Percentiles rank a stretch among this genome's conserved stretches.
These are phyloP conservation scores for Nycticebus coucang DNA, from an alignment of 2,113 vertebrate species.

Conservation along the genomic window DNA sequence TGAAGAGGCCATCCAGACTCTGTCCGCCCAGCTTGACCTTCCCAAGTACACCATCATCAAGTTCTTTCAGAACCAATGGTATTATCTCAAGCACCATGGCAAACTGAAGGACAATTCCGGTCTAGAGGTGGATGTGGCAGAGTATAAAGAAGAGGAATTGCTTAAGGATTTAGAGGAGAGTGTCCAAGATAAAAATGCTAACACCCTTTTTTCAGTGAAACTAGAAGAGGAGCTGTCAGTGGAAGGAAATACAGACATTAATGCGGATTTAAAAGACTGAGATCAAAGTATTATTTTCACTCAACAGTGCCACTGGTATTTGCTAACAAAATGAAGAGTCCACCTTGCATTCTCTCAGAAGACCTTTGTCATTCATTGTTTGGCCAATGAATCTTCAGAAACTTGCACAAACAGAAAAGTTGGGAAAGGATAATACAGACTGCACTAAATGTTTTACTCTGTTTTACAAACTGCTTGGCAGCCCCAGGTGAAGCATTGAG, in stretches of 20 bases:
- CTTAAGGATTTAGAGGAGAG: conserved; percentile 95
- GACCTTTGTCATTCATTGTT: conserved; percentile 93
- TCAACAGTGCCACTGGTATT: conserved; percentile 88
- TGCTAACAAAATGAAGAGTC: conserved; percentile 86
- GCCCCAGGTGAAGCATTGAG: conserved; percentile 92
- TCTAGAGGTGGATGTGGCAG: conserved; percentile 94
- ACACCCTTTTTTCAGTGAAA: conserved; percentile 96
- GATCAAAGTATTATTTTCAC: conserved; percentile 82
- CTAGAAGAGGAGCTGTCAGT: conserved; percentile 93
- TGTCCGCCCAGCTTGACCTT: conserved; percentile 98
- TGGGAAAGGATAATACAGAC: conserved; percentile 92
- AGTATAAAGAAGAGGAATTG: conserved; percentile 95
- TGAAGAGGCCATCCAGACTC: conserved; percentile 99
- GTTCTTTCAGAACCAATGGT: conserved; percentile 99
- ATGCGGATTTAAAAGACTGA: conserved; percentile 93
- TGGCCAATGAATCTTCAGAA: conserved; percentile 94
- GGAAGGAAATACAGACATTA: conserved; percentile 90
- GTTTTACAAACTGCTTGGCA: conserved; percentile 95
- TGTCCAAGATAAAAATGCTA: conserved; percentile 91
- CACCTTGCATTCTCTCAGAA: conserved; percentile 88
- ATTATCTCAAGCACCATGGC: conserved; percentile 94
- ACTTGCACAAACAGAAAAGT: conserved; percentile 94
- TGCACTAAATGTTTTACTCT: conserved; percentile 93
- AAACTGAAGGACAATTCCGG: conserved; percentile 94
- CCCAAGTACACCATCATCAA: conserved; percentile 99